Evolutionary conservation across 2,113 vertebrate genomes (phyloP).

Genomic region (Callaeas wilsoni): DNA sequence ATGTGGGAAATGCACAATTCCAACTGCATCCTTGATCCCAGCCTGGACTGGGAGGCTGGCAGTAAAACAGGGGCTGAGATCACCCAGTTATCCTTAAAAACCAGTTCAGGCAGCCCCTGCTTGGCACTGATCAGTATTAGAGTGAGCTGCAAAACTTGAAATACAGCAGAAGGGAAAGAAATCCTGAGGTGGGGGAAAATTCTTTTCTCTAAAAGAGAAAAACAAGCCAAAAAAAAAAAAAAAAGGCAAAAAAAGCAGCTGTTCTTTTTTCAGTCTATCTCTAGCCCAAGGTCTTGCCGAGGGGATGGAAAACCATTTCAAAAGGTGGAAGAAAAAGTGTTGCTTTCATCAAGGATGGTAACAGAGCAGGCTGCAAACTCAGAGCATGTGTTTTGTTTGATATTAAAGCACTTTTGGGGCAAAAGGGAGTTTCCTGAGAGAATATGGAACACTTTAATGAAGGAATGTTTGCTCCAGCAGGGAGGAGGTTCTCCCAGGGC

Average conservation of each 20-base stretch:
- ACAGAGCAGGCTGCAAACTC: not conserved
- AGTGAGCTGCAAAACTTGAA: not conserved
- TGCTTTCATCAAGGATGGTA: not conserved
- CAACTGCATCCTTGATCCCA: not conserved
- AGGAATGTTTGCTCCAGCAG: not conserved
- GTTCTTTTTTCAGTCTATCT: not conserved
- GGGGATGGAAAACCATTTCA: not conserved
- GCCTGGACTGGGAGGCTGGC: not conserved
- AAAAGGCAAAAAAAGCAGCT: not conserved
- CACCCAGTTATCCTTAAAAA: not conserved
- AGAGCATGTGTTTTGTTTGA: not conserved
- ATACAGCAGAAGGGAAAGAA: not conserved
- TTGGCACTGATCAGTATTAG: not conserved
- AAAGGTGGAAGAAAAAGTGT: not conserved
- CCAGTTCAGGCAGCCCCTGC: not conserved
- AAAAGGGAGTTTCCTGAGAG: not conserved
- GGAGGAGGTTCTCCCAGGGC: not conserved
- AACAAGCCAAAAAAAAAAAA: too few relatives aligned
- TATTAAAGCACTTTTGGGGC: not conserved
- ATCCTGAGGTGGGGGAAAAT: not conserved
- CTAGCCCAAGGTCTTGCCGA: not conserved
- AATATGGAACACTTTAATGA: not conserved
- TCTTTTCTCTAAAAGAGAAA: not conserved
- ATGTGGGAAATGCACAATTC: not conserved
- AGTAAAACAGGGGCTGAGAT: not conserved